phyloP scores from a whole-genome alignment of 2,888 invertebrate species.

The Mesodorylaimus sp. region DNA sequence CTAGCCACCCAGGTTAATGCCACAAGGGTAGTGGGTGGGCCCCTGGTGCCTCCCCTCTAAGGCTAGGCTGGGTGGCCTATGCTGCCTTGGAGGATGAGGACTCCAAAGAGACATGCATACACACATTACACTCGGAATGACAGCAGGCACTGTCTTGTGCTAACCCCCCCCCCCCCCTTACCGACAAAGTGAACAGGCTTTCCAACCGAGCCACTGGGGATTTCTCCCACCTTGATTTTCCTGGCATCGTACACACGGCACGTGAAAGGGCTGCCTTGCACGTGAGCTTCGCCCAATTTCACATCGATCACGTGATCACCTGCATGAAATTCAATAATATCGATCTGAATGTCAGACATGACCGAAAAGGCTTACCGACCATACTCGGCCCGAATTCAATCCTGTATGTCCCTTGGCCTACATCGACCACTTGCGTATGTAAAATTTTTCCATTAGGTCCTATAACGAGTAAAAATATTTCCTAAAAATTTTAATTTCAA shows the following conservation, averaged over 20 bases:
- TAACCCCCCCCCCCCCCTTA: too few relatives aligned
- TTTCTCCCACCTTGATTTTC: conserved; percentile 58
- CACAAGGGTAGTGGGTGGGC: too few relatives aligned
- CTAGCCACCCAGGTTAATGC: not conserved
- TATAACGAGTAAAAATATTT: too few relatives aligned
- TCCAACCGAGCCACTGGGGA: conserved; percentile 63
- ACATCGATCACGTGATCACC: conserved; percentile 45
- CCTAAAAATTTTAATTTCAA: too few relatives aligned
- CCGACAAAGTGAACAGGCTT: conserved; percentile 73
- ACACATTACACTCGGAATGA: too few relatives aligned
- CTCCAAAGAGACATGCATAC: too few relatives aligned
- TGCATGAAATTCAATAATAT: conserved; percentile 44
- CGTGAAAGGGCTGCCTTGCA: conserved; percentile 82
- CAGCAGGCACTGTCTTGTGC: too few relatives aligned
- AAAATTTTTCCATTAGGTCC: conserved; percentile 79
- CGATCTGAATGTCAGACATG: conserved; percentile 56
- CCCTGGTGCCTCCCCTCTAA: too few relatives aligned
- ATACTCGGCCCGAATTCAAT: conserved; percentile 77
- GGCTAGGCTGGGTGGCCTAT: too few relatives aligned
- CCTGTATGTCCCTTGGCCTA: conserved; percentile 58
- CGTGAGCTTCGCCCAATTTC: conserved; percentile 27
- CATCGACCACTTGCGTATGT: conserved; percentile 66
- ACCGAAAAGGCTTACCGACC: conserved; percentile 39
- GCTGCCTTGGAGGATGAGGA: too few relatives aligned
- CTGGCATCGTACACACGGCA: conserved; percentile 88